phyloP scores from a whole-genome alignment of 2,113 vertebrate species.

The Anguilla japonica region DNA sequence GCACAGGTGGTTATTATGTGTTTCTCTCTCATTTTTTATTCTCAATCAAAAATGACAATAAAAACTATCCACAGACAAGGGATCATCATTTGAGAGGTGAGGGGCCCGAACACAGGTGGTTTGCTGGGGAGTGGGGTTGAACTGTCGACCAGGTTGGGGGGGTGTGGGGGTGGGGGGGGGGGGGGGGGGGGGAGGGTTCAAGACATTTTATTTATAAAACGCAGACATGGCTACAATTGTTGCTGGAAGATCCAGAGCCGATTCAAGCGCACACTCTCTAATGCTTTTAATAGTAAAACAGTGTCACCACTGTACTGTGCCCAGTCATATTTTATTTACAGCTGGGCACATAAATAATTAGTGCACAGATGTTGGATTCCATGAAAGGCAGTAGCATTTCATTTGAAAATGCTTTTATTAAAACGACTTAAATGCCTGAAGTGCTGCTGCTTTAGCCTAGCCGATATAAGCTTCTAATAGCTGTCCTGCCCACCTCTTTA shows the following conservation, averaged over 20 bases:
- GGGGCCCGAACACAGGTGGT: no score
- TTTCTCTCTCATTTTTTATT: constrained; percentile 31
- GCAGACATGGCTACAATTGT: not conserved
- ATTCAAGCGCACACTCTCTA: not conserved
- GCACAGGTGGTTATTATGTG: constrained; percentile 73
- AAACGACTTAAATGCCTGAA: not conserved
- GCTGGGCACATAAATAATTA: not conserved
- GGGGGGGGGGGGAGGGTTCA: no score
- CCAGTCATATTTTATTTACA: constrained; percentile 4
- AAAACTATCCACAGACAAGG: not conserved
- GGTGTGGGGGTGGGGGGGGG: no score
- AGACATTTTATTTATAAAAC: not conserved
- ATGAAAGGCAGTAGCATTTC: not conserved
- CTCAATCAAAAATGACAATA: constrained; percentile 40
- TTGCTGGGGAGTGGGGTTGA: no score
- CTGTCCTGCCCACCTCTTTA: constrained; percentile 10
- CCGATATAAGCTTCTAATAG: not conserved
- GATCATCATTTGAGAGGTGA: no score
- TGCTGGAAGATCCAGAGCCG: not conserved
- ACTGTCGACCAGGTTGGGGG: no score
- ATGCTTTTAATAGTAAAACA: not conserved
- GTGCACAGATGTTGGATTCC: not conserved
- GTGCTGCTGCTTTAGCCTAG: constrained; percentile 3
- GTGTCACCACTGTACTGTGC: not conserved
- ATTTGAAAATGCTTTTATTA: not conserved